Evolutionary conservation across 2,113 vertebrate species (phyloP), one percentile per base, ranked within the genome.

Genomic region (Erpornis zantholeuca): DNA sequence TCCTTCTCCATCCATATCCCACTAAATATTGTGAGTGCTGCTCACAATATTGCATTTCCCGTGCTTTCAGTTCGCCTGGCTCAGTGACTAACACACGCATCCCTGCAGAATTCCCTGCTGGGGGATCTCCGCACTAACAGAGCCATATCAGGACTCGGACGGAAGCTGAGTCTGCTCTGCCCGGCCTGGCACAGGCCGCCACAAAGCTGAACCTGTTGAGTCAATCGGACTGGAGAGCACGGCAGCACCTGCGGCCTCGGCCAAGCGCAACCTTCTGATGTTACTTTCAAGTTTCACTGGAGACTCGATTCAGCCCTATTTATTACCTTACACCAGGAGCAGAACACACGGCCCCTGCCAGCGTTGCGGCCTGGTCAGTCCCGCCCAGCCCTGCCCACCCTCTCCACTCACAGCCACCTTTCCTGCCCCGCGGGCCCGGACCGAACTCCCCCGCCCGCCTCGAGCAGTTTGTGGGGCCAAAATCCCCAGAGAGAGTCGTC

Each of bases 271-370:
- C 14, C 35, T 38, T 9, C 7, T 1, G 15, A 11, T 0, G 3
- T 1, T 3, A 10, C 3, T 5, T 20, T 6, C 20, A 8, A 15
- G 36, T 22, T 16, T 22, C 31, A 7, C 29, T 0, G 9, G 5
- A 63, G 31, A 7, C 5, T 17, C 9, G 4, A 3, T 0, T 4
- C 25, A 13, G 28, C 15, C 25, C 1, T 1, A 9, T 4, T 17
- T 9, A 12, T 8, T 4, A 11, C 1, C 0, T 3, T 19, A 5
- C 2, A 12, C 12, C 4, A 11, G 12, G 15, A 6, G 7, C 31
- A 49, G 15, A 1, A 0, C 10, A 23, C 6, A 0, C 24, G n/a
- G 38, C 21, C 10, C 11, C 15, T 0, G 0, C 14, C 7, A 2
- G 11, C 9, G 3, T 3, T 9, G 60, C 50, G 17, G 49, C 66